These are phyloP conservation scores for Ostrea edulis DNA, from an alignment of 1,140 invertebrate species.

Conservation along the genomic window DNA sequence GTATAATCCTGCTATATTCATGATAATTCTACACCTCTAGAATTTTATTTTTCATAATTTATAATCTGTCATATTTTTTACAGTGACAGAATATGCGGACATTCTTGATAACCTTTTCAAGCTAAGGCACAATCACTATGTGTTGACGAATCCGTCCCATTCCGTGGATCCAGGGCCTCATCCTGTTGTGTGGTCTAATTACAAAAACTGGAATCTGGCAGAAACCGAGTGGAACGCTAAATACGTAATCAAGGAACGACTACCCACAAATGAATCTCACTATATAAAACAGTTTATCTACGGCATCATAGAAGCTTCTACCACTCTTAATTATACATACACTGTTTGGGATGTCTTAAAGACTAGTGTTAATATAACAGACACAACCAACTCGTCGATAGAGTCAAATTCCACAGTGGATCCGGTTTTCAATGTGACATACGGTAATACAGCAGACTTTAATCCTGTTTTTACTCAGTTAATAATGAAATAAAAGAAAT, in stretches of 20 bases:
- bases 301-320: conserved; percentile 7
- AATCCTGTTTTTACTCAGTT: not conserved
- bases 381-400: not conserved
- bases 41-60: no score
- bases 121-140: not conserved
- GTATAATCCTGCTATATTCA: no score
- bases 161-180: not conserved
- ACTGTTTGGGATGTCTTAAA: not conserved
- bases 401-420: not conserved
- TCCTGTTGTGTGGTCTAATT: not conserved
- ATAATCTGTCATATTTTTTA: not conserved
- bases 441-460: not conserved
- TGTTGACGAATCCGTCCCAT: not conserved
- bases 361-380: not conserved
- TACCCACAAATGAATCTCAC: not conserved
- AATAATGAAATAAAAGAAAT: not conserved
- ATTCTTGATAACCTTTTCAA: not conserved
- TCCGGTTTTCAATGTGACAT: not conserved
- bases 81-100: conserved; percentile 8
- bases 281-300: not conserved
- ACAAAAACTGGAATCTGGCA: not conserved
- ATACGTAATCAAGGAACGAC: conserved; percentile 1
- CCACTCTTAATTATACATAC: not conserved
- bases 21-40: not conserved
- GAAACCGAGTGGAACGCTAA: not conserved